Evolutionary conservation across 2,797 vertebrate species (phyloP).

Genomic region (Luscinia megarhynchos): DNA sequence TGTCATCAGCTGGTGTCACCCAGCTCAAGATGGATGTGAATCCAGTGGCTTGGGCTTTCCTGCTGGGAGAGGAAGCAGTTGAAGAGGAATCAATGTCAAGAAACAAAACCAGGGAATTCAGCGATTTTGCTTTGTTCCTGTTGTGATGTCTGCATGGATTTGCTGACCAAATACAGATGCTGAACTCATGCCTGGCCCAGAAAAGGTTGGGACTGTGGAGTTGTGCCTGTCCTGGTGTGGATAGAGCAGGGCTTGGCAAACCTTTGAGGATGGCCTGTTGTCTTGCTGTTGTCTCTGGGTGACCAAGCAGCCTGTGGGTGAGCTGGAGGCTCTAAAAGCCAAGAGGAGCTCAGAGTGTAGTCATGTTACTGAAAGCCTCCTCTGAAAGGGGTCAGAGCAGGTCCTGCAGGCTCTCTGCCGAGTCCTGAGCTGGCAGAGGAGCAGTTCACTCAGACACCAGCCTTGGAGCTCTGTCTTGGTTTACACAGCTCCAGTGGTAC

Average conservation of each 20-base stretch:
- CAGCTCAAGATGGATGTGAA: rapidly evolving
- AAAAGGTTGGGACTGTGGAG: not conserved
- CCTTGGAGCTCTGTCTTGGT: not conserved
- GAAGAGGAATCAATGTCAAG: not conserved
- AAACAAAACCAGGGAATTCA: not conserved
- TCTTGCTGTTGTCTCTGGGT: not conserved
- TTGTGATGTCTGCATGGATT: not conserved
- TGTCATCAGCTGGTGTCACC: not conserved
- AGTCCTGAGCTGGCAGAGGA: not conserved
- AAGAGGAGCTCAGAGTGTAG: not conserved
- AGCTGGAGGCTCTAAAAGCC: not conserved
- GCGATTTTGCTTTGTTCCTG: rapidly evolving
- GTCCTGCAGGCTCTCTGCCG: not conserved
- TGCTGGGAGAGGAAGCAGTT: not conserved
- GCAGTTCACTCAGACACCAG: rapidly evolving
- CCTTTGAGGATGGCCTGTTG: not conserved
- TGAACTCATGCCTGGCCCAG: not conserved
- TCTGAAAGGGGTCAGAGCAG: not conserved
- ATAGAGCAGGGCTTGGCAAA: not conserved
- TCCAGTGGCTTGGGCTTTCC: not conserved
- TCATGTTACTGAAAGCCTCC: not conserved
- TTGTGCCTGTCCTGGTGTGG: not conserved
- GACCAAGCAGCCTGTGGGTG: not conserved
- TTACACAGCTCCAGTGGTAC: not conserved
- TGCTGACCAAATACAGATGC: not conserved